phyloP scores from a whole-genome alignment of 2,797 vertebrate genomes.

The Hydrolagus colliei region DNA sequence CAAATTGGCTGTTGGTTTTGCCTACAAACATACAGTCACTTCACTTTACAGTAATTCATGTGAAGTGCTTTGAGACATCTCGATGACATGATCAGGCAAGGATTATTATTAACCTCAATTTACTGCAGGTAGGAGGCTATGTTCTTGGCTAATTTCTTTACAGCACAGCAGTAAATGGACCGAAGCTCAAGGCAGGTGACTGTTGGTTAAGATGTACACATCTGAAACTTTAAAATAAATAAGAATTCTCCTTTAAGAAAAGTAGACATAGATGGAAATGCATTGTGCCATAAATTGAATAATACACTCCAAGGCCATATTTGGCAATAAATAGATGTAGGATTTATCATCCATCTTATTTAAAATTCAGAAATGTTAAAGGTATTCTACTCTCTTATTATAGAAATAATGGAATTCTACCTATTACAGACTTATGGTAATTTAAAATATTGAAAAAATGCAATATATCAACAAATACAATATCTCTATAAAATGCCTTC shows the following conservation, averaged over 20 bases:
- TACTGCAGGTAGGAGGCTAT: background rate
- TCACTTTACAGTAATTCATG: too few species aligned
- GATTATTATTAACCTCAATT: background rate
- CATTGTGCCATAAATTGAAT: slow-evolving; percentile 54
- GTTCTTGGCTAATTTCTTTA: background rate
- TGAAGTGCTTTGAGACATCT: too few species aligned
- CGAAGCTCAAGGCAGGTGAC: background rate
- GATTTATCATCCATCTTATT: slow-evolving; percentile 60
- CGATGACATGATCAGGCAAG: too few species aligned
- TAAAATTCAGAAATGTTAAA: slow-evolving; percentile 66
- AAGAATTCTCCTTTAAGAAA: slow-evolving; percentile 40
- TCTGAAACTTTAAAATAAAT: background rate
- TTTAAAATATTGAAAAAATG: slow-evolving; percentile 54
- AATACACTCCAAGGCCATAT: slow-evolving; percentile 59
- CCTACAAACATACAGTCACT: too few species aligned
- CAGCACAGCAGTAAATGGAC: background rate
- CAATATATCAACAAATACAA: slow-evolving; percentile 56
- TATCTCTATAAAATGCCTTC: slow-evolving; percentile 58
- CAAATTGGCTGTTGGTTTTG: too few species aligned
- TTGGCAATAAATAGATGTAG: slow-evolving; percentile 60
- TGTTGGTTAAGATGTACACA: slow-evolving; percentile 3
- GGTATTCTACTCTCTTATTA: slow-evolving; percentile 55
- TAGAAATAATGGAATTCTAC: slow-evolving; percentile 61
- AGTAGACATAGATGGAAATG: slow-evolving; percentile 51
- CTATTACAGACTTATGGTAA: slow-evolving; percentile 57